Base-by-base conservation (phyloP, 92 coral and sea anemone genomes). In the Parazoanthus darwini region DNA sequence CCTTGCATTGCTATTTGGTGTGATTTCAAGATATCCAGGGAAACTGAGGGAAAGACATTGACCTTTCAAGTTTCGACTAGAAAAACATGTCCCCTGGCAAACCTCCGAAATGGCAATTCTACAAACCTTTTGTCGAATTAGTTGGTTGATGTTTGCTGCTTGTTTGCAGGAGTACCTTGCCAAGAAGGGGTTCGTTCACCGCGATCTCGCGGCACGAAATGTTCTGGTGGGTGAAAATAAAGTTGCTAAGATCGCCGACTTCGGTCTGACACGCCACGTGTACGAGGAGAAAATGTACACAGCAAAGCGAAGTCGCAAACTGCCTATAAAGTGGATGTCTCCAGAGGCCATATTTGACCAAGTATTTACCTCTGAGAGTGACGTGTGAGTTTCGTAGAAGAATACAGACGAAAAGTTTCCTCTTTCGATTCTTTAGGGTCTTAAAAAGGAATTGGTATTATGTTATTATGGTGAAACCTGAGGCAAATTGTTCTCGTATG, bases 321-420 rank as follows among this genome's bases (percentile, higher is more conserved):
- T 94, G 22, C 97, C 97, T 7, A 59, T 92, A 26, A 94, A 92
- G 56, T 94, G 95, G 97, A 94, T 94, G 97, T 93, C 95, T 35
- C 85, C 93, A 8, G 97, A 94, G 88, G 97, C 97, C 85, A 94
- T 94, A 90, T 94, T 94, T 81, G 95, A 92, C 58, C 95, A 94
- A 65, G 89, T 80, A 25, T 94, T 94, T 29, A 94, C 97, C 78
- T 37, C 88, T 13, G 89, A 92, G 68, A 94, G 97, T 18, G 97
- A 94, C 35, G 97, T 92, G 95, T 94, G 86, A 91, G 95, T 91
- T 20, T n/a, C 33, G 44, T 54, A 54, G 13, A 18, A 13, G 18
- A 54, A 54, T 18, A 10, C 18, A 1, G 59, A 6, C 6, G 51
- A 39, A 39, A 39, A 39, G 4, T 39, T 39, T 39, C 42, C 42